A percentile compares a stretch with the other conserved stretches of the same genome.
phyloP scores from a whole-genome alignment of 1,140 invertebrate species.

The Leucophenga varia region DNA sequence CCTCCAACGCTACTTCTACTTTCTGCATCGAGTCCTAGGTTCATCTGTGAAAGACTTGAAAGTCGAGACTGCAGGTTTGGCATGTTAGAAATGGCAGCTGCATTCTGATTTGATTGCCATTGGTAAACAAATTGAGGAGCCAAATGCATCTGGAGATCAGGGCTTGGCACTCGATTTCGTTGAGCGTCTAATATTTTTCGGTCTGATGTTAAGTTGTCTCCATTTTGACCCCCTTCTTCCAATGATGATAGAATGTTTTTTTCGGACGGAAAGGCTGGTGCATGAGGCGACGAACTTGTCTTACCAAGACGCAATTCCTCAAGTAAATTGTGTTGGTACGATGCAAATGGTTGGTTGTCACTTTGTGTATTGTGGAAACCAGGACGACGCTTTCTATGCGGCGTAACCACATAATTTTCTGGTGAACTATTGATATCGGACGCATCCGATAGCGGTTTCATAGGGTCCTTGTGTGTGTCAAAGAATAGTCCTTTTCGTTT shows the following conservation, averaged over 20 bases:
- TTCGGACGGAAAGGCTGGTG: too few species aligned
- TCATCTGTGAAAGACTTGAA: conserved; percentile 43
- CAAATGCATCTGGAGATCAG: conserved; percentile 42
- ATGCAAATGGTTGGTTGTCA: conserved; percentile 81
- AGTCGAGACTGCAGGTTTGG: conserved; percentile 47
- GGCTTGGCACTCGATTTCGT: conserved; percentile 34
- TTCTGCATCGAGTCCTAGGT: conserved; percentile 34
- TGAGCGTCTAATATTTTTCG: conserved; percentile 37
- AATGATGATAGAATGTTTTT: conserved; percentile 41
- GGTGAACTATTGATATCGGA: conserved; percentile 67
- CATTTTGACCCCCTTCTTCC: conserved; percentile 34
- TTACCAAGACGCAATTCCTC: too few species aligned
- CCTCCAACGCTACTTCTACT: conserved; percentile 25
- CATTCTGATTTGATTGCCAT: conserved; percentile 48
- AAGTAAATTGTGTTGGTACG: conserved; percentile 71
- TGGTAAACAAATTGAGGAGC: conserved; percentile 48
- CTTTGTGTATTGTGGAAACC: conserved; percentile 82
- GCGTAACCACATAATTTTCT: conserved; percentile 78
- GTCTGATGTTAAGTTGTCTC: conserved; percentile 35
- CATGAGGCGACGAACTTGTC: too few species aligned
- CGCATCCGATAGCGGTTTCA: conserved; percentile 64
- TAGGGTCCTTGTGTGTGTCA: conserved; percentile 64
- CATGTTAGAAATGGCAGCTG: conserved; percentile 39
- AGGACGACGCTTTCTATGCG: conserved; percentile 77
- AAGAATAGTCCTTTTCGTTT: conserved; percentile 68